Percentiles rank a stretch among this genome's conserved stretches.
Conservation (phyloP, 2,888 invertebrate species). For the Yponomeuta cagnagella region DNA sequence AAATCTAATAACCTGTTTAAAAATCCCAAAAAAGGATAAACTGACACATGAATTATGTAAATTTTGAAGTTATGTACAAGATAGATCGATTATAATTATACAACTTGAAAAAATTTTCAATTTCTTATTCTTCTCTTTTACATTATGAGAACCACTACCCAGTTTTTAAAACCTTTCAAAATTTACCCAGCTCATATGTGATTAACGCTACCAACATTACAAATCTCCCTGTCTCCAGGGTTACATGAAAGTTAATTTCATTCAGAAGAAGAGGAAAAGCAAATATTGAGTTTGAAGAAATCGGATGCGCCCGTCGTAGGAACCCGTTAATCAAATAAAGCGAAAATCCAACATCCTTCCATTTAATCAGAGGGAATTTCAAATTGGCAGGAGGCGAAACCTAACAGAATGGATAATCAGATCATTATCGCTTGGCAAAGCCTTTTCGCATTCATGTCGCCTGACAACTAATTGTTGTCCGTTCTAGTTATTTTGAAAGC, state of each 20-base stretch:
- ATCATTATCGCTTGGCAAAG: not conserved
- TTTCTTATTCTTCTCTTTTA: too few species aligned
- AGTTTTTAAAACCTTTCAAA: too few species aligned
- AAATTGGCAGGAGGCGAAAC: not conserved
- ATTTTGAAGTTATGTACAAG: too few species aligned
- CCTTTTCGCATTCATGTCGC: not conserved
- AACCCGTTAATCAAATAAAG: not conserved
- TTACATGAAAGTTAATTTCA: not conserved
- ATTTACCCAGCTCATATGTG: too few species aligned
- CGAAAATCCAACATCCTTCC: not conserved
- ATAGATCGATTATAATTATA: too few species aligned
- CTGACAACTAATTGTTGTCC: not conserved
- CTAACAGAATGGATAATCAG: not conserved
- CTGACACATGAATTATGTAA: too few species aligned
- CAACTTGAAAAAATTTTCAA: too few species aligned
- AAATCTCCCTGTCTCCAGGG: too few species aligned
- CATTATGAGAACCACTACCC: too few species aligned
- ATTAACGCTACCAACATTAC: too few species aligned
- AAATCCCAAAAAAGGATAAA: too few species aligned
- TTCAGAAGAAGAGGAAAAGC: not conserved
- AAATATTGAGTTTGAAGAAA: not conserved
- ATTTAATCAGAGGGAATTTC: not conserved
- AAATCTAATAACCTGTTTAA: too few species aligned
- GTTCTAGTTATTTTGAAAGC: not conserved
- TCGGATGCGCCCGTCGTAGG: not conserved